Percentiles rank a stretch among this genome's conserved stretches.
These are phyloP conservation scores for Actinopyga echinites DNA, from an alignment of 53 echinoderm and acorn worm species.

Conservation along the genomic window DNA sequence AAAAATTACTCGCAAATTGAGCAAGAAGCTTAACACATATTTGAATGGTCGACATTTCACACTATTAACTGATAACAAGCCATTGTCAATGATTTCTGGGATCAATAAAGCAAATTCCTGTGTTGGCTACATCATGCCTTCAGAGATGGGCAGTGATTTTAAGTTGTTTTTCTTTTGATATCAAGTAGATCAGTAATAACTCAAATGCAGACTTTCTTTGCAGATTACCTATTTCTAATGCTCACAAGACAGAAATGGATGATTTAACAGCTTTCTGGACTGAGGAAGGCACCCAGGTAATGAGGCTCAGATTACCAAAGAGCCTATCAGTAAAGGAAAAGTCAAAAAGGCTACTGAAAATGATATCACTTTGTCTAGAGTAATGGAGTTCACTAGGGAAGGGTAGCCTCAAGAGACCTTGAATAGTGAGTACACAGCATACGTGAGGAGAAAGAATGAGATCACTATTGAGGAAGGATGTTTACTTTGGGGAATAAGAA, in stretches of 20 bases:
- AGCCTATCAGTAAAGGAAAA: not conserved
- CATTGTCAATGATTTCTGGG: not conserved
- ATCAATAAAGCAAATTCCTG: not conserved
- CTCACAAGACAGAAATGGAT: too few relatives aligned
- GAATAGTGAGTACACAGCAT: conserved; percentile 39
- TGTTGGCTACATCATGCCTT: not conserved
- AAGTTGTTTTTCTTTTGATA: not conserved
- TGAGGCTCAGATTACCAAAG: not conserved
- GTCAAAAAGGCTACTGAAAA: not conserved
- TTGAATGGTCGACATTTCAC: too few relatives aligned
- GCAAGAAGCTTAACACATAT: not conserved
- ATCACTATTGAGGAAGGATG: too few relatives aligned
- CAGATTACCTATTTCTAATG: too few relatives aligned
- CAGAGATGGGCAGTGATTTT: too few relatives aligned
- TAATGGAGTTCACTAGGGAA: not conserved
- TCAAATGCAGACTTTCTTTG: not conserved
- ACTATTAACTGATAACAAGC: not conserved
- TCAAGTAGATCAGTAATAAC: not conserved
- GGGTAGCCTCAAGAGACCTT: too few relatives aligned
- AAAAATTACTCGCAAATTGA: conserved; percentile 34
- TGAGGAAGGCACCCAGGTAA: not conserved
- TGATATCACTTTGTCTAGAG: not conserved
- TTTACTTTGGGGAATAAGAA: conserved; percentile 56
- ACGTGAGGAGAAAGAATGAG: conserved; percentile 15
- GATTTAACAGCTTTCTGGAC: too few relatives aligned